Conservation (phyloP, 2,888 invertebrate species). For the Gymnocheta viridis region DNA sequence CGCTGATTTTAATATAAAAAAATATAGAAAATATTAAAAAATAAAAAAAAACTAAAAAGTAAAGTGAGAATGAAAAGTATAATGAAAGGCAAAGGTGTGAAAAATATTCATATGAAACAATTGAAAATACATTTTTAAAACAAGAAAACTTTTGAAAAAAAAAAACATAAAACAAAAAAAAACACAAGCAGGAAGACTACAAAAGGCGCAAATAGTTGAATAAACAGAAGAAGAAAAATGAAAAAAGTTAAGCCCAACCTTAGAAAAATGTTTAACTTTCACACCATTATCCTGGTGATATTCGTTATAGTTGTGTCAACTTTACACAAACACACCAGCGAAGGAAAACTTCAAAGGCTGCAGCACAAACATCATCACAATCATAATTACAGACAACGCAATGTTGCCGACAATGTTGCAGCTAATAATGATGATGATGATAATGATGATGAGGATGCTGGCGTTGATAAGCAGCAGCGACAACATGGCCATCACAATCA, state of each 20-base stretch:
- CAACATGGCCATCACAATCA: slow-evolving; percentile 31
- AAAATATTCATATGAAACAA: slow-evolving; percentile 53
- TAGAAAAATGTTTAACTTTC: slow-evolving; percentile 64
- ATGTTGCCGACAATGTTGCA: background rate
- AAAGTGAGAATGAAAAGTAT: slow-evolving; percentile 61
- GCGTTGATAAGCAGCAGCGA: slow-evolving; percentile 14
- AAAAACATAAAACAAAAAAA: background rate
- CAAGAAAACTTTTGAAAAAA: background rate
- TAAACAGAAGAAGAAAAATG: slow-evolving; percentile 22
- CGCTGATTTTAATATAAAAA: slow-evolving; percentile 21
- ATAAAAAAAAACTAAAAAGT: background rate
- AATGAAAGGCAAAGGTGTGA: slow-evolving; percentile 62
- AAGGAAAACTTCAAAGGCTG: slow-evolving; percentile 51
- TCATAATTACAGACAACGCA: slow-evolving; percentile 45
- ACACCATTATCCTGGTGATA: slow-evolving; percentile 55
- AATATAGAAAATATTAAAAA: slow-evolving; percentile 28
- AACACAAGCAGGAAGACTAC: background rate
- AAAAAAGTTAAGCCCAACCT: slow-evolving; percentile 61
- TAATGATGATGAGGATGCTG: slow-evolving; percentile 16
- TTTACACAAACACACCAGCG: slow-evolving; percentile 31
- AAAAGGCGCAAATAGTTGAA: background rate
- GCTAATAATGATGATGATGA: background rate
- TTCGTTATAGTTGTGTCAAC: slow-evolving; percentile 40
- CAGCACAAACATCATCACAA: slow-evolving; percentile 49
- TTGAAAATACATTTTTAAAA: slow-evolving; percentile 21